Evolutionary conservation across 2,797 vertebrate genomes (phyloP).

Genomic region (Pangasius mekongensis): DNA sequence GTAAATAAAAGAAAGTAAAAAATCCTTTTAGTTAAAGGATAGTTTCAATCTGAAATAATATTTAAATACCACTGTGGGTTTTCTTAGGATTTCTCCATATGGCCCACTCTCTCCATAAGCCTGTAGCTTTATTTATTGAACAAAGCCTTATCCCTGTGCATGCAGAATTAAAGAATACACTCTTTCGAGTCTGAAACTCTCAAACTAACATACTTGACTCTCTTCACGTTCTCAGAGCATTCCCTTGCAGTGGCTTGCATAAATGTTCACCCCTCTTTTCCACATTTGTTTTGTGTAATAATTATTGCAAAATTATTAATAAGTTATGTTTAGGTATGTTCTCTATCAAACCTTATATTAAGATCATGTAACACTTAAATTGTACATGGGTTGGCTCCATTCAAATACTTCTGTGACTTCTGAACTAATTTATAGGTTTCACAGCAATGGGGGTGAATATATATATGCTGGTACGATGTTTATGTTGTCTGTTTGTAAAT

Average conservation of each 20-base stretch:
- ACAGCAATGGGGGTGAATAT: neutral
- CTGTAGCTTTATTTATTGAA: constrained; percentile 54
- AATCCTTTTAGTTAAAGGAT: constrained; percentile 10
- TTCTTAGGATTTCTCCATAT: constrained; percentile 14
- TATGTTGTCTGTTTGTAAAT: neutral
- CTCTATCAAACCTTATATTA: neutral
- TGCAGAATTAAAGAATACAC: constrained; percentile 43
- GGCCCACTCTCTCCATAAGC: constrained; percentile 18
- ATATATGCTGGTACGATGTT: neutral
- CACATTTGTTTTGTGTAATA: neutral
- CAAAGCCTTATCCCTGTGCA: constrained; percentile 32
- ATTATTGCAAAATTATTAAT: neutral
- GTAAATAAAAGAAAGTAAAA: constrained; percentile 7
- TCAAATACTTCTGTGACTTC: neutral
- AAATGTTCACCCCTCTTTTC: neutral
- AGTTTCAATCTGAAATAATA: constrained; percentile 34
- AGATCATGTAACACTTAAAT: neutral
- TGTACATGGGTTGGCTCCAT: neutral
- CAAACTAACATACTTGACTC: constrained; percentile 16
- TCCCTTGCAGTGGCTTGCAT: neutral
- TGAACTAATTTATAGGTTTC: neutral
- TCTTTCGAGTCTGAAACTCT: constrained; percentile 39
- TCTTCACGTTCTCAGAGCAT: neutral
- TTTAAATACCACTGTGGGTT: constrained; percentile 21
- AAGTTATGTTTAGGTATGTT: neutral